These are phyloP conservation scores for Eupithecia abbreviata DNA, from an alignment of 2,888 invertebrate species.

Conservation along the genomic window DNA sequence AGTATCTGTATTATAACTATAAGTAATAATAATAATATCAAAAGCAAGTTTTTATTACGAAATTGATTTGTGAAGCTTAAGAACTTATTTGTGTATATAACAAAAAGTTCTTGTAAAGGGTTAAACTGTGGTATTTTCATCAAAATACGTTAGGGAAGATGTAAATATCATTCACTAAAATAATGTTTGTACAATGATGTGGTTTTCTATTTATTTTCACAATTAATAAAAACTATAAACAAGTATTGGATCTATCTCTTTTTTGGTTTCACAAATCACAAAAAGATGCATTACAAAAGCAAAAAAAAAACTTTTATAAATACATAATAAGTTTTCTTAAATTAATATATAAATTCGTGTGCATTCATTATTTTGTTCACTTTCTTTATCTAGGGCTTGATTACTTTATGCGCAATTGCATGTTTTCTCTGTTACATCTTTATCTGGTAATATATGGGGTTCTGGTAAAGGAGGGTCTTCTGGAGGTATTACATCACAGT, in stretches of 20 bases:
- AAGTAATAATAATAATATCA: neutral
- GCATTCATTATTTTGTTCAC: neutral
- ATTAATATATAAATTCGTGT: slow-evolving; percentile 24
- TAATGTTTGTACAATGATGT: neutral
- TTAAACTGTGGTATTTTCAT: neutral
- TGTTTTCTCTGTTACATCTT: neutral
- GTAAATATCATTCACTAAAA: neutral
- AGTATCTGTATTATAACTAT: neutral
- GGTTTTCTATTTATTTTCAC: neutral
- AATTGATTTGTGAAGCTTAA: neutral
- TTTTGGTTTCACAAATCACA: slow-evolving; percentile 7
- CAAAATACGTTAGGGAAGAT: neutral
- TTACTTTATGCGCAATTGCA: neutral
- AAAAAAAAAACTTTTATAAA: slow-evolving; percentile 20
- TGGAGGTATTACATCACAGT: neutral
- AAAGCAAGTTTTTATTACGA: neutral
- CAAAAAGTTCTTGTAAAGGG: neutral
- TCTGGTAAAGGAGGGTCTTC: neutral
- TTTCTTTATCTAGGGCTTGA: neutral
- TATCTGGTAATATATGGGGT: neutral
- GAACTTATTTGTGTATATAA: neutral
- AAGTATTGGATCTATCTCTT: neutral
- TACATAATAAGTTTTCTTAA: slow-evolving; percentile 28
- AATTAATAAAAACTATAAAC: neutral
- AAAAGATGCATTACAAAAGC: neutral